A percentile compares a stretch with the other conserved stretches of the same genome.
Conservation (phyloP, 2,113 vertebrate genomes). For the Ariopsis seemanni region DNA sequence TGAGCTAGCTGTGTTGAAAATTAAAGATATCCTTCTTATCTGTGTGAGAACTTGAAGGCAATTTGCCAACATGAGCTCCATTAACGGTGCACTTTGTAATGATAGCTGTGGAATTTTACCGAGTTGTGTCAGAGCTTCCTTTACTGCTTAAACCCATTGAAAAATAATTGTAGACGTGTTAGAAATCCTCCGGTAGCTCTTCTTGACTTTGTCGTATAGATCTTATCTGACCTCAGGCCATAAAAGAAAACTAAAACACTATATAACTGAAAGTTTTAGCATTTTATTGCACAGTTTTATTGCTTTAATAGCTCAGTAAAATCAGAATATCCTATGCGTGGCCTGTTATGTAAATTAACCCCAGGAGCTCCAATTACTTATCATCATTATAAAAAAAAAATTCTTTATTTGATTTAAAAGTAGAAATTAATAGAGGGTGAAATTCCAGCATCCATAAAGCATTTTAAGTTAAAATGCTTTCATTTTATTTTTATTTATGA, state of each 20-base stretch:
- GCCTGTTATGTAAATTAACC: neutral
- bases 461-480: neutral
- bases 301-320: neutral
- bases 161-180: slow-evolving; percentile 62
- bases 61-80: slow-evolving; percentile 64
- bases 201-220: neutral
- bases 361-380: slow-evolving; percentile 2
- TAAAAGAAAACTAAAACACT: neutral
- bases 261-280: neutral
- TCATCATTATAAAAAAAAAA: neutral
- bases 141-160: slow-evolving; percentile 70
- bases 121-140: slow-evolving; percentile 61
- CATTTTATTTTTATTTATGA: neutral
- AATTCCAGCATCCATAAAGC: neutral
- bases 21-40: slow-evolving; percentile 67
- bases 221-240: neutral
- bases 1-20: slow-evolving; percentile 61
- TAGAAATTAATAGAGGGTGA: neutral
- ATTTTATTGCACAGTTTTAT: neutral
- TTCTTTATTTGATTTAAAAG: neutral
- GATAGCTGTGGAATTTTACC: slow-evolving; percentile 70
- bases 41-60: slow-evolving; percentile 59
- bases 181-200: slow-evolving; percentile 49
- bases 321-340: neutral
- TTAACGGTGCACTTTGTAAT: slow-evolving; percentile 68